Evolutionary conservation across 2,113 vertebrate species (phyloP), one percentile per base, ranked within the genome.

Genomic region (Prochilodus magdalenae): DNA sequence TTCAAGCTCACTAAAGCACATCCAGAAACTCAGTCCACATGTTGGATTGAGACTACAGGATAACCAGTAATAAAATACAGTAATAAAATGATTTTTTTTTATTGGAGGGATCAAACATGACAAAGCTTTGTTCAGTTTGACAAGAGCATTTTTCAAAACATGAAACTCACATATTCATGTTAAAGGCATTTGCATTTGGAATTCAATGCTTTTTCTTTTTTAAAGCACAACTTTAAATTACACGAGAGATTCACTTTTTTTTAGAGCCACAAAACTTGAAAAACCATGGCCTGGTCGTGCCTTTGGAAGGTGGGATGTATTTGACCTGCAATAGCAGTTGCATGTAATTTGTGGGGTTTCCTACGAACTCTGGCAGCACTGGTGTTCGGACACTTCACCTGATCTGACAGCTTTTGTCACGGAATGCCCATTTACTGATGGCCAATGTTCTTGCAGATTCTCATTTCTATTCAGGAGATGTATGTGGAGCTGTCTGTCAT

Each of bases 401-500:
- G 66, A n/a, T 47, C 36, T 69, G 29, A 69, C 11, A 7, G 14
- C 30, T 57, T 69, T 27, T 18, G 15, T 14, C 20, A 40, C 7
- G 22, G 53, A 57, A n/a, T 20, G 6, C n/a, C 53, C 53, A 57
- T 20, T 22, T 5, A 57, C 5, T 8, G 2, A 57, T n/a, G 49
- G 4, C 40, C 40, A 44, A 11, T 44, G 40, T 44, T 30, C 20
- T 5, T 10, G 29, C 30, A 40, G 22, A 14, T 55, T 80, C 47
- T 44, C 16, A n/a, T 13, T 44, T 66, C 71, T n/a, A n/a, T n/a
- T 84, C 75, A 94, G 4, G 94, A 95, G 30, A 76, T 75, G 80
- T 84, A 95, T 0, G 93, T 94, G 55, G 94, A 94, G 83, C 92
- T 91, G 90, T 92, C 92, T 0, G 91, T 80, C 82, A 57, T 60